Evolutionary conservation across 2,888 invertebrate species (phyloP), one percentile per base, ranked within the genome.

Genomic region (Myathropa florea): DNA sequence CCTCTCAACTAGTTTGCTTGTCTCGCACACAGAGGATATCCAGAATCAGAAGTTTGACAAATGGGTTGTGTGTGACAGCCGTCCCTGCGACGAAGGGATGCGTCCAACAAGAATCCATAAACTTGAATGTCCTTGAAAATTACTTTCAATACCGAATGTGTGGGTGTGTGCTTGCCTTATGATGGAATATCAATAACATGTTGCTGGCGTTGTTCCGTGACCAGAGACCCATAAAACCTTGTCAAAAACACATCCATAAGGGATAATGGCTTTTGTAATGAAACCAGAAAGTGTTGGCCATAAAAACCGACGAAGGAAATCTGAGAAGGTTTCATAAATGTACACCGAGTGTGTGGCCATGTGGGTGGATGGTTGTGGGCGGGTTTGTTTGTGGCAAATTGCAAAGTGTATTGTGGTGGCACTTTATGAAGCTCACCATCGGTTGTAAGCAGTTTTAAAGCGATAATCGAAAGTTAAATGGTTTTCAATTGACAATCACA

Each of bases 261-360:
- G 76, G 61, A 77, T 85, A 85, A 85, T 82, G 76, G 76, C 81
- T 76, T 77, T 85, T 39, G 76, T 70, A 84, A 80, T 83, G 75
- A 75, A 83, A 80, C 80, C 75, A 65, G 70, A 80, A 80, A 73
- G 75, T 80, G 83, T 80, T 65, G 24, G 60, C 60, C 65, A 84
- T 84, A 84, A 83, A 83, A 79, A 28, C 53, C 30, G 28, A 63
- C 30, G 53, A 70, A 61, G 72, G 68, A 83, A 75, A 83, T 83
- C 73, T 53, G 53, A 59, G 36, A 57, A 33, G 72, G 24, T 55
- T n/a, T 18, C 68, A 70, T 79, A 83, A 79, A 79, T 67, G 53
- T 21, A 1, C 10, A n/a, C 12, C 12, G 0, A 30, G 46, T 61
- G 36, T 21, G 12, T 24, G 21, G n/a, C 39, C 33, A 12, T 55